Base-by-base conservation (phyloP, 1,140 invertebrate species). In the Musca vetustissima region DNA sequence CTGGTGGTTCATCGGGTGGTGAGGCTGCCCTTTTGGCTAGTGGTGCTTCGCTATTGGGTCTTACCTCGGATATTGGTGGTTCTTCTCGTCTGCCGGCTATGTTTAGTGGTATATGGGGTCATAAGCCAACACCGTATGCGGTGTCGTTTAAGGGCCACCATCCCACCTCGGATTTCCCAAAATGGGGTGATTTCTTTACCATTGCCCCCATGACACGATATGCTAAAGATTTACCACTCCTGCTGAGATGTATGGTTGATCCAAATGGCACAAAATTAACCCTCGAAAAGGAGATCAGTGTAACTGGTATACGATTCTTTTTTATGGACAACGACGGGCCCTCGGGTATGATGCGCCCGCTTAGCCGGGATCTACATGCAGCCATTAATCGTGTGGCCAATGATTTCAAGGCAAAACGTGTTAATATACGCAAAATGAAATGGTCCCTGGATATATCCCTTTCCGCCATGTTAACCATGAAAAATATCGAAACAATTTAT, bases 51-150 rank as follows among this genome's bases (percentile, higher is more conserved):
- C 75, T 94, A 0, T 84, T 95, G 24, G 92, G 94, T 7, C 78
- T 97, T 3, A 92, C 90, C 13, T 93, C 92, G 3, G 95, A 97
- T 77, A 90, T 95, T 59, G 93, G 89, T 0, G 95, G 95, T 1
- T 94, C 92, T 0, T 87, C 93, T 19, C 84, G 95, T 53, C 85
- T 96, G 71, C 95, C 95, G 0, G 90, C 93, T 7, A 89, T 92
- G 85, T 95, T 93, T 76, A 93, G 89, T 76, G 95, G 95, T 15
- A 86, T 96, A 53, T 95, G 91, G 80, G 93, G 93, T 15, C 90
- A 96, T 74, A 93, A 93, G 78, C 90, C 91, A 1, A 87, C 89
- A 1, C 87, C 90, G 19, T 89, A 89, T 78, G 79, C 84, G 0
- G 77, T 88, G 2, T 89, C 87, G 2, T 81, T 85, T 64, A 79